phyloP scores from a whole-genome alignment of 2,888 invertebrate species.

The Troides oblongomaculatus region DNA sequence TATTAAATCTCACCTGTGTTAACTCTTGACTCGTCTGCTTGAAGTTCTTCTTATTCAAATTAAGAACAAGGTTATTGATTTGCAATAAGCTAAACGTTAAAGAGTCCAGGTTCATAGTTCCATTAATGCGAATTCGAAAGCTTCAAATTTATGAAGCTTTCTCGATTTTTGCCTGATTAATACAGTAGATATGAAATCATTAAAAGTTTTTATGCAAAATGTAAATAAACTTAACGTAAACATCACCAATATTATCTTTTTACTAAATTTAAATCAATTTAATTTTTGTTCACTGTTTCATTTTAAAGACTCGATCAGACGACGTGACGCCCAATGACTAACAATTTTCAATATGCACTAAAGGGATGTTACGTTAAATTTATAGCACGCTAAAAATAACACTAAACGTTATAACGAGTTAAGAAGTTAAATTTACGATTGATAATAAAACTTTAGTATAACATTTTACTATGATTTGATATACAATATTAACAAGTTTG shows the following conservation, averaged over 20 bases:
- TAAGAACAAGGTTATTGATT: conserved; percentile 98
- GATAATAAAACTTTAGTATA: too few species aligned
- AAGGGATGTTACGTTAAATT: not conserved
- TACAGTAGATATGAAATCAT: conserved; percentile 66
- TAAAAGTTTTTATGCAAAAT: conserved; percentile 70
- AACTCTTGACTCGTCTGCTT: conserved; percentile 94
- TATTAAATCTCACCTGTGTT: conserved; percentile 86
- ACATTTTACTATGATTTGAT: too few species aligned
- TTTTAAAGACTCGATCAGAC: conserved; percentile 28
- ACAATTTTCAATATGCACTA: conserved; percentile 35
- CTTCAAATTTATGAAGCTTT: conserved; percentile 97
- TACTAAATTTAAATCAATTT: conserved; percentile 65
- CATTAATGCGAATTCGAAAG: conserved; percentile 93
- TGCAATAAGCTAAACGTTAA: conserved; percentile 99
- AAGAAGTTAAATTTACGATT: too few species aligned
- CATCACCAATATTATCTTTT: conserved; percentile 74
- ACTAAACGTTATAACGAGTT: too few species aligned
- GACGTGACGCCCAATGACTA: conserved; percentile 57
- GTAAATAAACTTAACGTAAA: conserved; percentile 70
- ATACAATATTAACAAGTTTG: too few species aligned
- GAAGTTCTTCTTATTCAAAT: conserved; percentile 97
- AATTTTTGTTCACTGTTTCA: conserved; percentile 41
- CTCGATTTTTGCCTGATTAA: conserved; percentile 87
- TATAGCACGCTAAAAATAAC: too few species aligned
- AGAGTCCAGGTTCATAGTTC: conserved; percentile 99